A percentile compares a stretch with the other conserved stretches of the same genome.
These are phyloP conservation scores for Bradypodion pumilum DNA, from an alignment of 2,797 vertebrate species.

Conservation along the genomic window DNA sequence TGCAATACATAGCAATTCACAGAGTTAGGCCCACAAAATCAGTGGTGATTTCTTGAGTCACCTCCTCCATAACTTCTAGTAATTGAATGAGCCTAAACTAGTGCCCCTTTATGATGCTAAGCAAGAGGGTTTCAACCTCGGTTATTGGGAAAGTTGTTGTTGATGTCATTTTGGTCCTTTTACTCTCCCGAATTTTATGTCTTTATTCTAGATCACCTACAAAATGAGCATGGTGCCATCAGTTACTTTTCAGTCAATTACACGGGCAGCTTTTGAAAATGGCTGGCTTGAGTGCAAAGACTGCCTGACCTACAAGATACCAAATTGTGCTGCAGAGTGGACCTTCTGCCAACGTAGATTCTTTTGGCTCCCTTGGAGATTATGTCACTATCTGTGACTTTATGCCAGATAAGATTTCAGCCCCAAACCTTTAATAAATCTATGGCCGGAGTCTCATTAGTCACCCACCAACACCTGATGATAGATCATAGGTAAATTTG, in stretches of 20 bases:
- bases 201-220: constrained; percentile 4
- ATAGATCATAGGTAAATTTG: too few species aligned
- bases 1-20: too few species aligned
- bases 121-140: background rate
- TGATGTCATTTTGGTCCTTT: background rate
- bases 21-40: too few species aligned
- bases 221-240: background rate
- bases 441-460: background rate
- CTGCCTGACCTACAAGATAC: background rate
- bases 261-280: background rate
- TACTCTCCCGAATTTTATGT: background rate
- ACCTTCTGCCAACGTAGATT: background rate
- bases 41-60: too few species aligned
- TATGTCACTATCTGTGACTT: background rate
- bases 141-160: background rate
- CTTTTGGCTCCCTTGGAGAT: background rate
- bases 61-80: too few species aligned
- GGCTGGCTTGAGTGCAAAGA: background rate
- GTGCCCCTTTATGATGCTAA: too few species aligned
- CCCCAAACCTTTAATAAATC: background rate
- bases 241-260: background rate
- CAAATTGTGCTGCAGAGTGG: background rate
- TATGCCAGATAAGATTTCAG: background rate
- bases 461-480: background rate
- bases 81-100: too few species aligned